phyloP scores from a whole-genome alignment of 2,113 vertebrate genomes.

The Elephas maximus region DNA sequence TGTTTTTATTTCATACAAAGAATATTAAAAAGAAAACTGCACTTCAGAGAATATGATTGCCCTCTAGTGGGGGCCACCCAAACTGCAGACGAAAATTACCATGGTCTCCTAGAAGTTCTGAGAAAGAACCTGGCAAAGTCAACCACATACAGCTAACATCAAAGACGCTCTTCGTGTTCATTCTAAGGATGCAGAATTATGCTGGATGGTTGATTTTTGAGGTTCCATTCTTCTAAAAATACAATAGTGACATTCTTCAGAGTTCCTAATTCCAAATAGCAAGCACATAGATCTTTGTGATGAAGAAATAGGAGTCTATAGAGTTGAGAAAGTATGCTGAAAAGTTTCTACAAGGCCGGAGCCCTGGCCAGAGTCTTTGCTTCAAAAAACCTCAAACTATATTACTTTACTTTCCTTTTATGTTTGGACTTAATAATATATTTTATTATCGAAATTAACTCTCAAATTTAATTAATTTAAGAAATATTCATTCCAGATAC shows the following conservation, averaged over 20 bases:
- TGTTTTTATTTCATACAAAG: not conserved
- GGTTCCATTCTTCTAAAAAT: not conserved
- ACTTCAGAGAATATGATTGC: slow-evolving; percentile 30
- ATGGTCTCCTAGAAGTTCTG: not conserved
- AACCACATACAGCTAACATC: not conserved
- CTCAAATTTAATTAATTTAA: not conserved
- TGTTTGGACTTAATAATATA: not conserved
- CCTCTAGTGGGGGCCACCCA: slow-evolving; percentile 44
- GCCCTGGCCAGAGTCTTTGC: not conserved
- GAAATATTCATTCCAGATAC: not conserved
- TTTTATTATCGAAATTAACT: not conserved
- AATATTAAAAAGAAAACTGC: not conserved
- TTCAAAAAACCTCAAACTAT: not conserved
- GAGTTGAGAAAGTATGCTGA: not conserved
- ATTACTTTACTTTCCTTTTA: not conserved
- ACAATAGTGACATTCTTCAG: not conserved
- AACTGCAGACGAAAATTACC: not conserved
- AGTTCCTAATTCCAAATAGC: not conserved
- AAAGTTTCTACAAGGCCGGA: not conserved
- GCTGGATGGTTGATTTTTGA: not conserved
- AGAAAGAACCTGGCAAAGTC: not conserved
- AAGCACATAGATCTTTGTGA: not conserved
- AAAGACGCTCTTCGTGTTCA: not conserved
- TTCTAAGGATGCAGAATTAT: not conserved
- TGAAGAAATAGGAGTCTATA: not conserved